A percentile compares a stretch with the other conserved stretches of the same genome.
These are phyloP conservation scores for Hylomyscus alleni DNA, from an alignment of 2,797 vertebrate species.

Conservation along the genomic window DNA sequence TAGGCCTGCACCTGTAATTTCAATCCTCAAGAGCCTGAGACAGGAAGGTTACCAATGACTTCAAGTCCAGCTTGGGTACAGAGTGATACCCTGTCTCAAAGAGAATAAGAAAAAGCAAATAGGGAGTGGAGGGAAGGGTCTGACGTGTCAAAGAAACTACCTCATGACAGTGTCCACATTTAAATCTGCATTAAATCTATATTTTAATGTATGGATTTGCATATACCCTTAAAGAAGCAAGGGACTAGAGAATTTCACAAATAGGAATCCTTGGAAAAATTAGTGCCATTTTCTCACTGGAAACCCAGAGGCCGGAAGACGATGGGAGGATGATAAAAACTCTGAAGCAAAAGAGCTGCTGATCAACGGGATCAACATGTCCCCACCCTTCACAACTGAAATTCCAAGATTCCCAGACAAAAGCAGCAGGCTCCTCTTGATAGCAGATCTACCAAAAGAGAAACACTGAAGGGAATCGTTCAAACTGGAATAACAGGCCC, in stretches of 20 bases:
- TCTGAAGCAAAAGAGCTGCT: neutral
- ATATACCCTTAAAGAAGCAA: too few relatives aligned
- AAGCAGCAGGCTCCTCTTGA: neutral
- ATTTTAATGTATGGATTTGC: neutral
- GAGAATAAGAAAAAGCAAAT: neutral
- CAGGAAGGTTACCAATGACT: neutral
- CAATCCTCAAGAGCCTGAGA: neutral
- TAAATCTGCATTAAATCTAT: neutral
- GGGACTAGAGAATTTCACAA: neutral
- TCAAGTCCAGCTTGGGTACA: neutral
- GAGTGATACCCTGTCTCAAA: neutral
- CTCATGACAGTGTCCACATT: neutral
- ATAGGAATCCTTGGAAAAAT: neutral
- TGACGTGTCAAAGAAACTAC: neutral
- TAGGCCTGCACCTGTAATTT: neutral
- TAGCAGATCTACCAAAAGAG: too few relatives aligned
- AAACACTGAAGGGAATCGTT: neutral
- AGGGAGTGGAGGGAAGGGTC: neutral
- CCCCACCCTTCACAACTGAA: neutral
- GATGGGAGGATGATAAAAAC: neutral
- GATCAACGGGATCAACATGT: too few relatives aligned
- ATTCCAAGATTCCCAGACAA: neutral
- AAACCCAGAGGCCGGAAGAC: neutral
- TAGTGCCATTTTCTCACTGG: neutral
- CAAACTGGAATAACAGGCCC: neutral